Percentiles rank a stretch among this genome's conserved stretches.
These are phyloP conservation scores for Cettia cetti DNA, from an alignment of 2,113 vertebrate species.

Conservation along the genomic window DNA sequence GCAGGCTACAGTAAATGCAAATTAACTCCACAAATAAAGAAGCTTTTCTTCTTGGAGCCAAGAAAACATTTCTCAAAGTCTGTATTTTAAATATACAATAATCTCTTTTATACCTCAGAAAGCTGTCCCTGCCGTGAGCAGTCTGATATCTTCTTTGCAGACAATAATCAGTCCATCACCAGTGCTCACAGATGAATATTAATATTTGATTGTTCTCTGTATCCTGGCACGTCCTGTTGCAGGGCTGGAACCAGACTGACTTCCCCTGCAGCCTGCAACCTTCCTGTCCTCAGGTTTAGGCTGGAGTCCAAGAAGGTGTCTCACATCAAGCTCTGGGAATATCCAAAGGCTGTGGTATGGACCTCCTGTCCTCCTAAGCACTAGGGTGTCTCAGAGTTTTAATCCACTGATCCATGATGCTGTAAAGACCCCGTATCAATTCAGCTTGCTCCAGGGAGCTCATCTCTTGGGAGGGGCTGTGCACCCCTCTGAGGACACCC, in stretches of 20 bases:
- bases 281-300: background rate
- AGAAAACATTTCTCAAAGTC: constrained; percentile 61
- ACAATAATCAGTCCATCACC: constrained; percentile 23
- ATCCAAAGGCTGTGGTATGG: background rate
- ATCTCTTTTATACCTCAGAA: constrained; percentile 53
- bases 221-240: background rate
- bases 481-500: background rate
- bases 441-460: background rate
- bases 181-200: constrained; percentile 35
- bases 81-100: constrained; percentile 55
- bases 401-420: background rate
- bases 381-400: background rate
- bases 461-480: background rate
- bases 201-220: constrained; percentile 10
- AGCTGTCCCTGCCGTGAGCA: background rate
- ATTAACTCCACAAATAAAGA: constrained; percentile 65
- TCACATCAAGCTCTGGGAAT: background rate
- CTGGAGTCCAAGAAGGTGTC: background rate
- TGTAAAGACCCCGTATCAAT: background rate
- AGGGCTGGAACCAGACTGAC: background rate
- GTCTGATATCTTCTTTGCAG: constrained; percentile 43
- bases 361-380: background rate
- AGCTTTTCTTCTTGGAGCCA: constrained; percentile 58
- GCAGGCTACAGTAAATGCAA: constrained; percentile 68
- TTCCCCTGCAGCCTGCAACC: background rate